phyloP scores from a whole-genome alignment of 2,113 vertebrate genomes.

The Crotalus horridus region DNA sequence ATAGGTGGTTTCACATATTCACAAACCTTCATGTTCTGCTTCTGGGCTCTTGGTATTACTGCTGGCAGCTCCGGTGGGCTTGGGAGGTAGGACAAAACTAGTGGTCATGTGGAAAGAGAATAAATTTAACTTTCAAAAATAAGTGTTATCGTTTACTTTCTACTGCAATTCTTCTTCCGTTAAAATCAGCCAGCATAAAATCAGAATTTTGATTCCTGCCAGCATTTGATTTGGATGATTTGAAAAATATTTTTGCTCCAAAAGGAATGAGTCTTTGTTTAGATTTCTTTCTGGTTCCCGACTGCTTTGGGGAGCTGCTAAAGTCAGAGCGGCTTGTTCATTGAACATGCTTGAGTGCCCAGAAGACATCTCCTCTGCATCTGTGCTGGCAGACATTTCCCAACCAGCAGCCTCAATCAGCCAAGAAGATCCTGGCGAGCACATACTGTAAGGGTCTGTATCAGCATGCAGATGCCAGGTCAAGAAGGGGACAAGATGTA shows the following conservation, averaged over 20 bases:
- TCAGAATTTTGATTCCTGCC: conserved; percentile 37
- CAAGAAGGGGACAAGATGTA: not conserved
- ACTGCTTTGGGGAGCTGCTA: not conserved
- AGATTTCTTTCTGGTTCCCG: not conserved
- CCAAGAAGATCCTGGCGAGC: not conserved
- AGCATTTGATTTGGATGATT: conserved; percentile 38
- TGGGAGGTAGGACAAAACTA: not conserved
- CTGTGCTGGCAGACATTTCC: not conserved
- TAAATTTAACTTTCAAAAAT: not conserved
- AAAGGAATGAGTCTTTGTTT: not conserved
- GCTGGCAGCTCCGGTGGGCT: not conserved
- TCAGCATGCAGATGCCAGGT: not conserved
- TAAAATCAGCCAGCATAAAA: conserved; percentile 43
- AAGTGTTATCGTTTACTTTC: conserved; percentile 39
- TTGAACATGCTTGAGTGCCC: not conserved
- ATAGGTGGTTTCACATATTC: not conserved
- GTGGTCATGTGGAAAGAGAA: not conserved
- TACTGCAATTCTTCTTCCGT: not conserved
- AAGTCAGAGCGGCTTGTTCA: not conserved
- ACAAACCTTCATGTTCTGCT: not conserved
- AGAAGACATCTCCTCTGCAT: not conserved
- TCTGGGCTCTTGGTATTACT: not conserved
- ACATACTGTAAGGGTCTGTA: no score
- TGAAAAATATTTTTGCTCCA: conserved; percentile 38
- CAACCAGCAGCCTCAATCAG: not conserved